These are phyloP conservation scores for Callospermophilus lateralis DNA, from an alignment of 2,113 vertebrate genomes.

Conservation along the genomic window DNA sequence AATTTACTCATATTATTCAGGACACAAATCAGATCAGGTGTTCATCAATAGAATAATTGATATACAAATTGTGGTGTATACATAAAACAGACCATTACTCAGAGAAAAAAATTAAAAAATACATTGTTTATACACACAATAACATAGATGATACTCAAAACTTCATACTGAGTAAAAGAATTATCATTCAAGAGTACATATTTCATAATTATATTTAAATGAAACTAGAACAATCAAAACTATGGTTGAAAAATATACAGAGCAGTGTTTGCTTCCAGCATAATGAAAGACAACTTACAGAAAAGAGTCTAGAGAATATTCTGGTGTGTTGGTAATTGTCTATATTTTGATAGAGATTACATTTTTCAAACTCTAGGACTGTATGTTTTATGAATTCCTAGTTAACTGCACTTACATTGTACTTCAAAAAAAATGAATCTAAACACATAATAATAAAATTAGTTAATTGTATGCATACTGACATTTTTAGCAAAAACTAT, in stretches of 20 bases:
- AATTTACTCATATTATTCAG: not conserved
- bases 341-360: not conserved
- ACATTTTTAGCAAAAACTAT: no score
- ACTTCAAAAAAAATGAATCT: not conserved
- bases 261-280: not conserved
- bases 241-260: not conserved
- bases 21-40: not conserved
- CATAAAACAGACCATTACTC: not conserved
- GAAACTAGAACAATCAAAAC: not conserved
- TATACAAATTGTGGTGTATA: not conserved
- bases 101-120: not conserved
- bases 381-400: not conserved
- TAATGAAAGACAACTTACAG: not conserved
- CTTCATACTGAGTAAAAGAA: not conserved
- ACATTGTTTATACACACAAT: not conserved
- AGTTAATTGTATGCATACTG: no score
- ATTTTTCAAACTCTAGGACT: not conserved
- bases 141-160: not conserved
- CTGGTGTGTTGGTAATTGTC: not conserved
- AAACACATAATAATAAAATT: no score
- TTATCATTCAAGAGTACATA: not conserved
- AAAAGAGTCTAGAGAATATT: not conserved
- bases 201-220: not conserved
- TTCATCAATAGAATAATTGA: not conserved
- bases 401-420: not conserved